Evolutionary conservation across 2,113 vertebrate genomes (phyloP).

Genomic region (Grus americana): DNA sequence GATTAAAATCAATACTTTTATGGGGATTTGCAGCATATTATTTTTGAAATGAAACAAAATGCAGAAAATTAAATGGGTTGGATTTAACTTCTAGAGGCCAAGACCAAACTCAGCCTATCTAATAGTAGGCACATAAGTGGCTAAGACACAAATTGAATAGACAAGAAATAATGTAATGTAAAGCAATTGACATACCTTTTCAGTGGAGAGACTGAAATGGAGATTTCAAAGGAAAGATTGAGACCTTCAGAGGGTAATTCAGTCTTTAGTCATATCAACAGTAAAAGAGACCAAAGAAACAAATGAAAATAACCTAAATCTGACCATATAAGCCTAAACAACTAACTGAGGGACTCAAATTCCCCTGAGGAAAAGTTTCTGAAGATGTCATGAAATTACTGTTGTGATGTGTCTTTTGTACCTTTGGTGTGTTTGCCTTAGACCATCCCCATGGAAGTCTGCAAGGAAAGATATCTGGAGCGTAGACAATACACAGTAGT

Average conservation of each 20-base stretch:
- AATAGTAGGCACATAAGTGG: neutral
- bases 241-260: neutral
- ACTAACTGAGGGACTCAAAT: neutral
- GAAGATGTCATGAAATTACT: neutral
- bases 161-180: neutral
- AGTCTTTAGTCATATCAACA: neutral
- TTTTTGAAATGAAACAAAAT: neutral
- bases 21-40: neutral
- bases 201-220: neutral
- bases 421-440: neutral
- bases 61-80: neutral
- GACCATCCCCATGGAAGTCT: neutral
- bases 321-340: neutral
- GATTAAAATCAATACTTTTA: neutral
- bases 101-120: neutral
- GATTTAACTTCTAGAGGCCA: neutral
- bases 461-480: neutral
- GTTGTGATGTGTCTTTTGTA: neutral
- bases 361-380: neutral
- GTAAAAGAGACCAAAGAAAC: neutral
- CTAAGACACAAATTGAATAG: neutral
- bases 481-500: neutral
- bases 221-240: neutral
- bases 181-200: neutral
- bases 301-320: neutral